Evolutionary conservation across 2,797 vertebrate genomes (phyloP).

Genomic region (Sebastes nivosus): DNA sequence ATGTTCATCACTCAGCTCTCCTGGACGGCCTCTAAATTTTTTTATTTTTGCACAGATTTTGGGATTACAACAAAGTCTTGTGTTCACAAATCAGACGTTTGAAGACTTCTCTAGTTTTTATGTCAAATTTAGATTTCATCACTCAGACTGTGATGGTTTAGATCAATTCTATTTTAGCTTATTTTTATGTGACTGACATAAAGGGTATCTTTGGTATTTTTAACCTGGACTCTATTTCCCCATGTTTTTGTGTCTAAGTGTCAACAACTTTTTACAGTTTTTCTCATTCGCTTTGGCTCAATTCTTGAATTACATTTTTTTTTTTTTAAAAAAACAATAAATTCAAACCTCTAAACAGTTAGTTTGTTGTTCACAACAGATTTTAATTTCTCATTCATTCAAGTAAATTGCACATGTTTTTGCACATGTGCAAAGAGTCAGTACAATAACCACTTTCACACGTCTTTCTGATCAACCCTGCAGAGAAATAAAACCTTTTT

Average conservation of each 20-base stretch:
- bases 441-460: too few species aligned
- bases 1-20: not conserved
- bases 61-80: not conserved
- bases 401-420: too few species aligned
- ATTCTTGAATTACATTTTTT: too few species aligned
- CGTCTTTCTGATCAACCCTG: too few species aligned
- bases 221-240: not conserved
- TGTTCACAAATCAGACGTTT: not conserved
- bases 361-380: too few species aligned
- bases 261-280: too few species aligned
- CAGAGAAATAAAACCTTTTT: too few species aligned
- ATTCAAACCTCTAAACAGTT: too few species aligned
- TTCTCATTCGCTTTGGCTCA: too few species aligned
- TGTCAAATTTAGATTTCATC: not conserved
- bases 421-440: too few species aligned
- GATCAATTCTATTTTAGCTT: not conserved
- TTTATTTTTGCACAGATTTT: slow-evolving; percentile 8
- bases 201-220: not conserved
- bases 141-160: not conserved
- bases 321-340: too few species aligned
- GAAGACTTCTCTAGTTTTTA: not conserved
- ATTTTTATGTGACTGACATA: not conserved
- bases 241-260: not conserved
- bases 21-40: not conserved
- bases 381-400: too few species aligned